Conservation (phyloP, 2,888 invertebrate species). For the Tetramorium bicarinatum region DNA sequence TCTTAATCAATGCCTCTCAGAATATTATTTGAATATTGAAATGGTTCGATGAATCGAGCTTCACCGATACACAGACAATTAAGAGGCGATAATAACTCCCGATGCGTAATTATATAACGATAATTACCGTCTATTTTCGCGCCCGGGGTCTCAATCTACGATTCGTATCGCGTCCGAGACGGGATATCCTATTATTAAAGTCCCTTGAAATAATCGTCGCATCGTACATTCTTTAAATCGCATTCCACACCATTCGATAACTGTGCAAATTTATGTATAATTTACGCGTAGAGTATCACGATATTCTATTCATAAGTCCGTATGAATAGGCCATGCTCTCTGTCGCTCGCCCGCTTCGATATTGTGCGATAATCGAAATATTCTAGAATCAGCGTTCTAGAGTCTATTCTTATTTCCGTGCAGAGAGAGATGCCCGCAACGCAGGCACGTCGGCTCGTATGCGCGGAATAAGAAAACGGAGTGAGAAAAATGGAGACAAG, state of each 20-base stretch:
- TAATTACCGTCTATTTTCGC: conserved; percentile 43
- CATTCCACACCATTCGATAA: neutral
- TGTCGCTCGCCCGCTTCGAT: neutral
- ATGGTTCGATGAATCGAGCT: neutral
- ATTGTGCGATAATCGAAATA: neutral
- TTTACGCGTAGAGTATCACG: neutral
- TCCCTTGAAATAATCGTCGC: neutral
- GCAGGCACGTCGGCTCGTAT: neutral
- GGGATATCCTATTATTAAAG: conserved; percentile 26
- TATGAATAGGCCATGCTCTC: neutral
- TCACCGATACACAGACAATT: neutral
- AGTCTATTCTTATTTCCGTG: conserved; percentile 23
- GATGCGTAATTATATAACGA: conserved; percentile 23
- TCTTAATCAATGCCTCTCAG: neutral
- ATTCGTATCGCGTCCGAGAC: neutral
- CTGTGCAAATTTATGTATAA: neutral
- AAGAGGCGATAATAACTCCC: neutral
- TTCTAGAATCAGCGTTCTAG: neutral
- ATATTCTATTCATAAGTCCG: neutral
- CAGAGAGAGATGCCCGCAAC: neutral
- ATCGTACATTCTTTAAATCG: neutral
- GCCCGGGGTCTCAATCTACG: conserved; percentile 8
- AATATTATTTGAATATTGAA: conserved; percentile 4
- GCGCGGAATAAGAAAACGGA: neutral
- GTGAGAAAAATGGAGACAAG: conserved; percentile 32